These are phyloP conservation scores for Lydus trimaculatus DNA, from an alignment of 2,888 invertebrate genomes.

Conservation along the genomic window DNA sequence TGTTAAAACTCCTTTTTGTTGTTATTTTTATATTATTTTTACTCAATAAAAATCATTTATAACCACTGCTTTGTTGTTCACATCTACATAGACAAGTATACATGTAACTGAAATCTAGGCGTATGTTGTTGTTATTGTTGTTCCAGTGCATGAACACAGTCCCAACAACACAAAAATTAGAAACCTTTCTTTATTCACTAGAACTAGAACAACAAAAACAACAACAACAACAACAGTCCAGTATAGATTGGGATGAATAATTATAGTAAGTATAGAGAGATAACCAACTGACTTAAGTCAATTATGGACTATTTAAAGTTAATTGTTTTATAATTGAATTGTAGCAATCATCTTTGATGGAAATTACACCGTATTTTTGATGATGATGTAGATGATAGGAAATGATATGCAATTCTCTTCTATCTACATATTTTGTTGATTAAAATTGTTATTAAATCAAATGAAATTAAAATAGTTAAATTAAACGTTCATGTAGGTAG, in stretches of 20 bases:
- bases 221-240: not conserved
- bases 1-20: not conserved
- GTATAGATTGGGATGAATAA: not conserved
- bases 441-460: no score
- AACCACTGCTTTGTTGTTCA: not conserved
- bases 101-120: no score
- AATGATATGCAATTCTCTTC: constrained; percentile 11
- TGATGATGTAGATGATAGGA: constrained; percentile 8
- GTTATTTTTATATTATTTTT: no score
- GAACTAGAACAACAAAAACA: not conserved
- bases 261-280: not conserved
- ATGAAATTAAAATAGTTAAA: no score
- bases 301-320: constrained; percentile 22
- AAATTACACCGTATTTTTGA: not conserved
- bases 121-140: no score
- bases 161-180: not conserved
- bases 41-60: not conserved
- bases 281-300: constrained; percentile 15
- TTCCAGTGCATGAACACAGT: not conserved
- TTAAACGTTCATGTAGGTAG: no score
- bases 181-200: no score
- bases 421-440: no score
- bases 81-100: not conserved
- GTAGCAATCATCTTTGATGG: constrained; percentile 15
- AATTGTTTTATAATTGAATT: constrained; percentile 26